Evolutionary conservation across 2,797 vertebrate genomes (phyloP).

Genomic region (Aselliscus stoliczkanus): DNA sequence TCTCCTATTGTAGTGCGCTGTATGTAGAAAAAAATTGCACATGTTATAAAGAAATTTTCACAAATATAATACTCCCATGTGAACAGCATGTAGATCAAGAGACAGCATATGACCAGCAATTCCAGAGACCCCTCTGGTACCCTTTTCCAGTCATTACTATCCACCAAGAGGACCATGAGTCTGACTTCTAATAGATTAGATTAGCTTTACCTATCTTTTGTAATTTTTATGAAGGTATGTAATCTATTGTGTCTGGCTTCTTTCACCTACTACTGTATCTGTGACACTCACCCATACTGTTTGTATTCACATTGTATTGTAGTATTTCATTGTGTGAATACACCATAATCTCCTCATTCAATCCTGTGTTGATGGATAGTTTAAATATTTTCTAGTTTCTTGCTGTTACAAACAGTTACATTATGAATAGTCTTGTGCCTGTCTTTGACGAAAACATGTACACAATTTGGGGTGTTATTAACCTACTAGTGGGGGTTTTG

Average conservation of each 20-base stretch:
- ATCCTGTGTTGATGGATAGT: background rate
- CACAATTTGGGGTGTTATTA: background rate
- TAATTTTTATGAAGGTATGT: background rate
- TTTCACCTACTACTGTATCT: background rate
- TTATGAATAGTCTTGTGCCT: background rate
- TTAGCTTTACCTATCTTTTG: background rate
- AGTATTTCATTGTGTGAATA: background rate
- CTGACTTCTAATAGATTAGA: background rate
- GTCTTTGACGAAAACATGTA: background rate
- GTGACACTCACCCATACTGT: background rate
- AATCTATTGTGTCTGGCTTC: background rate
- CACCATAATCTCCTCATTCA: background rate
- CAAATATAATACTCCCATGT: background rate
- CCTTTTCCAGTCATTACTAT: background rate
- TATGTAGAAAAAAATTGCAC: background rate
- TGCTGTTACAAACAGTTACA: background rate
- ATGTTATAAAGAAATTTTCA: background rate
- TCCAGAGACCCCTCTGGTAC: fast-evolving
- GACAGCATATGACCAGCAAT: background rate
- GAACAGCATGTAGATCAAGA: background rate
- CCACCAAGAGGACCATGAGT: background rate
- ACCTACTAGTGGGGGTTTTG: background rate
- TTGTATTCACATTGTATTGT: background rate
- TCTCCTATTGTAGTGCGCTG: background rate
- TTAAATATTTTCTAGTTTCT: background rate